A percentile compares a stretch with the other conserved stretches of the same genome.
Conservation (phyloP, 2,113 vertebrate genomes). For the Phaetusa simplex region DNA sequence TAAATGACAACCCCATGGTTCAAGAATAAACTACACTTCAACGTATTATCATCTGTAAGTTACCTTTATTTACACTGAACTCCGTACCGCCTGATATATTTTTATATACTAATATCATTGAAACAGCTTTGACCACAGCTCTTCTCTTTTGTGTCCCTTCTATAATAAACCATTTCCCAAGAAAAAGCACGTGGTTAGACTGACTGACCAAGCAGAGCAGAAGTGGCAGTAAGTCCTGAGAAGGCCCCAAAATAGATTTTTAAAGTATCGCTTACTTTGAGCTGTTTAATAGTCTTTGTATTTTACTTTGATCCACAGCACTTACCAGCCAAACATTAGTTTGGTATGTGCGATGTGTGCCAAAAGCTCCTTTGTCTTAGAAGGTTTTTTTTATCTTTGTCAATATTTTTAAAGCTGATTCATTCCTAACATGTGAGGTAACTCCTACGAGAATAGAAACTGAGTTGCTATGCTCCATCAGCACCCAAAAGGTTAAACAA, state of each 20-base stretch:
- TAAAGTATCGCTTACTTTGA: neutral
- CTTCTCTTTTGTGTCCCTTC: neutral
- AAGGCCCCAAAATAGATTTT: neutral
- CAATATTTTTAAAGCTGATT: neutral
- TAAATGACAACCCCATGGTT: neutral
- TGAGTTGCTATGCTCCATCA: neutral
- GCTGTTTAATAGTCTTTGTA: neutral
- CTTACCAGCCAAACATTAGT: neutral
- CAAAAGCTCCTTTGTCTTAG: neutral
- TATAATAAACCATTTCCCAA: neutral
- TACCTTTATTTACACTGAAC: neutral
- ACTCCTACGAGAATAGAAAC: neutral
- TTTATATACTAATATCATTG: neutral
- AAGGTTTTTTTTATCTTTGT: neutral
- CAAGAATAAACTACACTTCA: neutral
- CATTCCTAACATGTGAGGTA: slow-evolving; percentile 1
- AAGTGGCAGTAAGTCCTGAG: neutral
- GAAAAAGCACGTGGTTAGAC: neutral
- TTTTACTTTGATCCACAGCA: neutral
- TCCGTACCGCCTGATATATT: neutral
- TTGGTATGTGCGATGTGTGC: neutral
- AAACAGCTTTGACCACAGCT: neutral
- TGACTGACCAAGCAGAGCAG: neutral
- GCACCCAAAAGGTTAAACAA: slow-evolving; percentile 31
- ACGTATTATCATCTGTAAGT: neutral